Conservation (phyloP, 2,113 vertebrate species). For the Dolichotis patagonum region DNA sequence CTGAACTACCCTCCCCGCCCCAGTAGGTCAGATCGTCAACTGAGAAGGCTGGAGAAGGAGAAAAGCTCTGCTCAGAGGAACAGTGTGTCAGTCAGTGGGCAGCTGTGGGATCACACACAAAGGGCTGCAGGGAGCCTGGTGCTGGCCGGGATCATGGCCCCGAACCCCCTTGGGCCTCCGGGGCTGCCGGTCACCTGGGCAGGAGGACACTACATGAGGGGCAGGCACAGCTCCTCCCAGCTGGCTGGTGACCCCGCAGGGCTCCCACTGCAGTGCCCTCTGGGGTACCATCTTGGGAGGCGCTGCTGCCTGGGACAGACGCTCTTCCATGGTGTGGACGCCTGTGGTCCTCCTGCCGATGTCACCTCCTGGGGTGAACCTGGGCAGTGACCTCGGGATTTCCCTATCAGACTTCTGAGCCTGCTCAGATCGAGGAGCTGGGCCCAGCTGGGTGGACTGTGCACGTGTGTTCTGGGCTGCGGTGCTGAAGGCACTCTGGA, state of each 20-base stretch:
- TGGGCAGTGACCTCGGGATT: accelerated
- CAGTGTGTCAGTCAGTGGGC: not conserved
- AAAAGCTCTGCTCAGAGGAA: not conserved
- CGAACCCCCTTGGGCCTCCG: not conserved
- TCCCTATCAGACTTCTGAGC: not conserved
- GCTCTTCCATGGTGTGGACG: accelerated
- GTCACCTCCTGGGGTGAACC: not conserved
- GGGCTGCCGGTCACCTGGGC: not conserved
- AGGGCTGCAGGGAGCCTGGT: not conserved
- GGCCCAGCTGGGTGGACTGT: no score
- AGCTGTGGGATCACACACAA: no score
- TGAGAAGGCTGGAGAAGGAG: not conserved
- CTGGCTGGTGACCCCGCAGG: accelerated
- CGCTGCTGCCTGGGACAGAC: not conserved
- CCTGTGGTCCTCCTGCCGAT: accelerated
- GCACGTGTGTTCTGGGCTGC: not conserved
- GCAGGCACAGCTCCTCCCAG: not conserved
- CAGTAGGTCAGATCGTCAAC: not conserved
- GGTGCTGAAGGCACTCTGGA: not conserved
- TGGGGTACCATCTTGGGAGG: not conserved
- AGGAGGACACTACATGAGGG: no score
- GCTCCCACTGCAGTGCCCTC: not conserved
- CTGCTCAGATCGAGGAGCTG: not conserved
- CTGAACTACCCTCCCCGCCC: not conserved
- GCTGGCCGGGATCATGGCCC: not conserved